Evolutionary conservation across 2,113 vertebrate genomes (phyloP).

Genomic region (Oreochromis spilurus): DNA sequence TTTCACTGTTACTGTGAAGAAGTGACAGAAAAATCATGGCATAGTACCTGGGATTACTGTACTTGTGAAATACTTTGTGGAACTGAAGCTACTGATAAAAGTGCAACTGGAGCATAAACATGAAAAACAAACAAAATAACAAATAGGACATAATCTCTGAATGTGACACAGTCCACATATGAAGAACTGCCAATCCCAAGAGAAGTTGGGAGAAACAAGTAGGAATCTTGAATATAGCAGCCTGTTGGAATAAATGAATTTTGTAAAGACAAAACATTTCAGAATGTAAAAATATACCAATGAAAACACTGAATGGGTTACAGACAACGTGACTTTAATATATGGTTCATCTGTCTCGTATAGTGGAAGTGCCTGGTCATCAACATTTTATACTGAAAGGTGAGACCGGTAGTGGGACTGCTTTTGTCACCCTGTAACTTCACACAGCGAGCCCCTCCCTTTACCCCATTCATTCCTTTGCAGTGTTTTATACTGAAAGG

Average conservation of each 20-base stretch:
- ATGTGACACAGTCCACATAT: neutral
- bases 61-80: neutral
- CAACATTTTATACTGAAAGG: neutral
- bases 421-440: neutral
- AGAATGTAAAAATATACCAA: rapidly evolving
- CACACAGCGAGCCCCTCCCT: conserved; percentile 45
- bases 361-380: neutral
- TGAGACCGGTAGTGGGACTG: neutral
- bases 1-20: neutral
- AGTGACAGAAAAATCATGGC: neutral
- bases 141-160: neutral
- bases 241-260: rapidly evolving
- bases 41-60: neutral
- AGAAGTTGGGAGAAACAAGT: neutral
- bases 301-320: neutral
- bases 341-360: neutral
- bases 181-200: neutral
- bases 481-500: conserved; percentile 26
- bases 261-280: neutral
- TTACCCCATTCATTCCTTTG: conserved; percentile 35
- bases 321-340: rapidly evolving
- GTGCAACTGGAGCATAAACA: neutral
- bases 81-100: neutral
- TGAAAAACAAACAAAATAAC: neutral
- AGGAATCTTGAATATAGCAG: neutral